Percentiles rank a stretch among this genome's conserved stretches.
Conservation (phyloP, 2,113 vertebrate species). For the Melanocharis versteri region DNA sequence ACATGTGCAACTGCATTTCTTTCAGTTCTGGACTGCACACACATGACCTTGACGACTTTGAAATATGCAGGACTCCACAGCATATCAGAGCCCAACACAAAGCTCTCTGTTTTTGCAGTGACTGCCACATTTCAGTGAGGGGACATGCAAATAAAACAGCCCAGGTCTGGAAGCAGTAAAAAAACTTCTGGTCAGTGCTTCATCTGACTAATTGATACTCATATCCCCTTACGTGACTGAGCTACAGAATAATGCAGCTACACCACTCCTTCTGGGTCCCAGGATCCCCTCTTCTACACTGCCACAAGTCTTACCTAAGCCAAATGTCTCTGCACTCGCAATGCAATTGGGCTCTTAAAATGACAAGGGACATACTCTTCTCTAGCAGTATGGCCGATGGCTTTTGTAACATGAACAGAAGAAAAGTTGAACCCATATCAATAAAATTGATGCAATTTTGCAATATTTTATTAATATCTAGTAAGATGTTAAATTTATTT, state of each 20-base stretch:
- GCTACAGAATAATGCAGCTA: background rate
- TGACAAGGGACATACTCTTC: background rate
- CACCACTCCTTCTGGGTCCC: background rate
- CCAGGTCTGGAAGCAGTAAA: background rate
- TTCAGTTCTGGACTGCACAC: background rate
- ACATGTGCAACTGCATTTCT: background rate
- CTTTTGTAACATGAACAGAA: background rate
- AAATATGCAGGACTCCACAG: background rate
- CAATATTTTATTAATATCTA: background rate
- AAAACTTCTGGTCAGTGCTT: background rate
- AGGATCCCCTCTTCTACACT: background rate
- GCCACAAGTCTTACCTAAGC: background rate
- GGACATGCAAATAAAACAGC: background rate
- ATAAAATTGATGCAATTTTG: background rate
- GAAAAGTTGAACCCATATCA: background rate
- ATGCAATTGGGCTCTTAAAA: background rate
- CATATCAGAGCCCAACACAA: fast-evolving
- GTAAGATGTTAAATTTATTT: background rate
- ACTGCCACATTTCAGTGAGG: background rate
- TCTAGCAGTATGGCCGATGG: background rate
- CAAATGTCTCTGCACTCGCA: background rate
- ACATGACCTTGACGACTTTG: background rate
- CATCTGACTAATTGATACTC: background rate
- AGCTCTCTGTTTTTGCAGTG: background rate
- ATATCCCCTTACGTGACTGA: background rate